Base-by-base conservation (phyloP, 2,797 vertebrate genomes). In the Lutjanus argentimaculatus region DNA sequence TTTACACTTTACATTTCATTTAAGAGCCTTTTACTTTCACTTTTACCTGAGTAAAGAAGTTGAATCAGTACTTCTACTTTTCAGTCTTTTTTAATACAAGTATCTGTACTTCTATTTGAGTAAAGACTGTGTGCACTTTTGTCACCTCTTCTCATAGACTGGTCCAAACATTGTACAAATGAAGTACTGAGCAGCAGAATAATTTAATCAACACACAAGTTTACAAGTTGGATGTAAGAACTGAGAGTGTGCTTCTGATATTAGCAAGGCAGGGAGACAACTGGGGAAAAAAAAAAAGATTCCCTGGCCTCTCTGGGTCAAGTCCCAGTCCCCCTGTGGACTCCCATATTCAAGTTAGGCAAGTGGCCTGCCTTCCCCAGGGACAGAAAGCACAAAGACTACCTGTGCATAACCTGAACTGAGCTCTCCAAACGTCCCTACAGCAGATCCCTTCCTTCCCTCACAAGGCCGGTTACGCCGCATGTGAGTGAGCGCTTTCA, bases 271-370 rank as follows among this genome's bases (percentile, higher is more conserved):
- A 72, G 55, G 14, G 46, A 79, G 67, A 66, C 17, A 55, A 36
- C 7, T 25, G 46, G n/a, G 46, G 1, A 3, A n/a, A 59, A 65
- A 7, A 4, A 3, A 30, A 59, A 65, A 7, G 36, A 74, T 59
- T 63, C 56, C 53, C 51, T 79, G 56, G 61, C 21, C 57, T 72
- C 46, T 36, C 13, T 67, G 64, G 57, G 46, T 70, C 51, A 48
- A 36, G 55, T 77, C 75, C 75, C 78, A 62, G 76, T 80, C 66
- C 68, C 57, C 51, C 72, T 57, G 59, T 79, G 82, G 58, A 79
- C 67, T 75, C 58, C 36, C 12, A n/a, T 14, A 85, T 80, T 87
- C 77, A 55, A 85, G 82, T 80, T 77, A 71, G 78, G 55, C 79
- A 42, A 82, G 79, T 79, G 72, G 36, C 78, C 64, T 84, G 79